phyloP scores from a whole-genome alignment of 2,113 vertebrate species.

The Trochalopteron elliotii region DNA sequence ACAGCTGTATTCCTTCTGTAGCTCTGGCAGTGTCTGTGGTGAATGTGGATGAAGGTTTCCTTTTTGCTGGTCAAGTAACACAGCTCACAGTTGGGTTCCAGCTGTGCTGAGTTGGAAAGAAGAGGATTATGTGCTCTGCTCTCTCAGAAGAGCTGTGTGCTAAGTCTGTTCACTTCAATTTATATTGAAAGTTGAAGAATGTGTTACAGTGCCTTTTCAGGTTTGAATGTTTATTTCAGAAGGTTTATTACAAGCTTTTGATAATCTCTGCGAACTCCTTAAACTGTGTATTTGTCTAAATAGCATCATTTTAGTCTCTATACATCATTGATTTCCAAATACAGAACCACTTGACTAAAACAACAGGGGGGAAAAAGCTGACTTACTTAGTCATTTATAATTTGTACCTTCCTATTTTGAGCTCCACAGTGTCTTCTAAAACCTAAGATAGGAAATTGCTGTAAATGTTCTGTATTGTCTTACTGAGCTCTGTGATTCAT shows the following conservation, averaged over 20 bases:
- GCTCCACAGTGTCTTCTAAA: neutral
- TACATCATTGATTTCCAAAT: neutral
- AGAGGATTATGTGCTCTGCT: neutral
- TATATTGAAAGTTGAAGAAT: neutral
- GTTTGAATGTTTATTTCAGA: neutral
- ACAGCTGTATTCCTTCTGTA: neutral
- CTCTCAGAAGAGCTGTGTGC: neutral
- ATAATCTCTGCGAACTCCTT: neutral
- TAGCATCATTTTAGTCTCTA: neutral
- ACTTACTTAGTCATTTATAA: neutral
- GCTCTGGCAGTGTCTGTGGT: neutral
- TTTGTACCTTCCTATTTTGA: neutral
- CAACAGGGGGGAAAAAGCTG: accelerated
- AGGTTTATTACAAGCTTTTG: neutral
- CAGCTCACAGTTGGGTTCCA: neutral
- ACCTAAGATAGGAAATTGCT: neutral
- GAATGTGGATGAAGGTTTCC: neutral
- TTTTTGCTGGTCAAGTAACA: neutral
- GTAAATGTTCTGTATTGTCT: neutral
- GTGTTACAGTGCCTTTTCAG: neutral
- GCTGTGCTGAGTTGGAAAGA: neutral
- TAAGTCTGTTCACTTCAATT: neutral
- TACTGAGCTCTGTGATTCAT: neutral
- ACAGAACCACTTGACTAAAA: neutral
- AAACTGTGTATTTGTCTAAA: neutral